Base-by-base conservation (phyloP, 2,113 vertebrate genomes). In the Circaetus cinerascens region DNA sequence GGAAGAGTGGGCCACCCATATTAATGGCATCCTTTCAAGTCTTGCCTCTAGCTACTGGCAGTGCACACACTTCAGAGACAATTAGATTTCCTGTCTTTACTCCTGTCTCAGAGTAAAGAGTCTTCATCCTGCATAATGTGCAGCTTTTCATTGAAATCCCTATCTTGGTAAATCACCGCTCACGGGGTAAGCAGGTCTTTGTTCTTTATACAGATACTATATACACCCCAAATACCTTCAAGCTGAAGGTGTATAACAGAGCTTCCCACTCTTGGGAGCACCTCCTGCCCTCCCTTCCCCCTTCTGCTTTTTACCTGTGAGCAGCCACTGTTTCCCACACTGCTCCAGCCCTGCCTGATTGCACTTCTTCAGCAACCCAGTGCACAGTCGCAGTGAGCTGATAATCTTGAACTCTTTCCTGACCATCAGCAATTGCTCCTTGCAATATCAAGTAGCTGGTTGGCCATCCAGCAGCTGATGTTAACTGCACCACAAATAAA, bases 311-410 rank as follows among this genome's bases (percentile, higher is more conserved):
- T 74, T 34, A 23, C 13, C n/a, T 23, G 17, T 19, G 11, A 56
- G 38, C 32, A 69, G 9, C 15, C 22, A 11, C 27, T 20, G 7
- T 76, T 81, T 38, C 10, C 25, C 32, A 32, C 14, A 12, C 5
- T 27, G 38, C 17, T 79, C 32, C 56, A 75, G 15, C 32, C 45
- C 56, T 79, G 26, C 22, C 45, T 69, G 60, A 16, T 64, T 2
- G 0, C 14, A 27, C 1, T 59, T 41, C 66, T 76, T 74, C 30
- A 55, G 45, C 55, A 40, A 45, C 43, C 15, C 38, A 74, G n/a
- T 6, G 29, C 10, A 5, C 30, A 18, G 40, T 7, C 26, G 26
- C 2, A 1, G 38, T 57, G n/a, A 53, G 10, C n/a, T 32, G 5
- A 30, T 56, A 82, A 48, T 27, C 20, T 23, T 50, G 32, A 51